phyloP scores from a whole-genome alignment of 2,888 invertebrate genomes.

The Torymus auratus region DNA sequence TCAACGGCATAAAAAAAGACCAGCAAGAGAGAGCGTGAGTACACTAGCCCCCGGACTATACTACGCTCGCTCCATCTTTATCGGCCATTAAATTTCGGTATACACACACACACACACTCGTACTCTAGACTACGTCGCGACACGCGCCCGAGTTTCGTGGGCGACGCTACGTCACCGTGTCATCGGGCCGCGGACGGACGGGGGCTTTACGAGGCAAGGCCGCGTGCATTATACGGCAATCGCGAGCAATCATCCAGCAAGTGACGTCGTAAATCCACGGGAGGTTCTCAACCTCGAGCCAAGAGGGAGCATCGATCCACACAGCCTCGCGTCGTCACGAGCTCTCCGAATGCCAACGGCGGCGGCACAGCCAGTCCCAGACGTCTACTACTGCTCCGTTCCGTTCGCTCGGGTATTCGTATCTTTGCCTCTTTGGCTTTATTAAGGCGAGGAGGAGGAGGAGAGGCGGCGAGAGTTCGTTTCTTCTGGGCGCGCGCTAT shows the following conservation, averaged over 20 bases:
- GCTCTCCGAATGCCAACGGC: conserved; percentile 32
- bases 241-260: conserved; percentile 74
- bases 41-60: neutral
- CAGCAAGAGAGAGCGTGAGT: neutral
- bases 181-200: conserved; percentile 54
- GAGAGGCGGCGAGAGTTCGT: too few relatives aligned
- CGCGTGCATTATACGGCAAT: conserved; percentile 73
- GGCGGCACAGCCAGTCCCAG: conserved; percentile 24
- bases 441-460: neutral
- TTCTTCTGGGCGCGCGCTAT: too few relatives aligned
- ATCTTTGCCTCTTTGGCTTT: neutral
- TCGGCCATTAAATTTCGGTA: conserved; percentile 59
- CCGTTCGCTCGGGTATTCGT: neutral
- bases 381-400: neutral
- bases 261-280: conserved; percentile 72
- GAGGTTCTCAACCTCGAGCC: conserved; percentile 70
- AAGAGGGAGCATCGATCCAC: conserved; percentile 65
- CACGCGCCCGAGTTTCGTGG: conserved; percentile 35
- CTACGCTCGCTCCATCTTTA: conserved; percentile 42
- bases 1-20: conserved; percentile 33
- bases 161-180: conserved; percentile 55
- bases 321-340: too few relatives aligned
- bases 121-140: neutral
- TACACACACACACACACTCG: conserved; percentile 3
- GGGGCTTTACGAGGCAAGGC: conserved; percentile 75